These are phyloP conservation scores for Tipula unca DNA, from an alignment of 2,888 invertebrate species.

Conservation along the genomic window DNA sequence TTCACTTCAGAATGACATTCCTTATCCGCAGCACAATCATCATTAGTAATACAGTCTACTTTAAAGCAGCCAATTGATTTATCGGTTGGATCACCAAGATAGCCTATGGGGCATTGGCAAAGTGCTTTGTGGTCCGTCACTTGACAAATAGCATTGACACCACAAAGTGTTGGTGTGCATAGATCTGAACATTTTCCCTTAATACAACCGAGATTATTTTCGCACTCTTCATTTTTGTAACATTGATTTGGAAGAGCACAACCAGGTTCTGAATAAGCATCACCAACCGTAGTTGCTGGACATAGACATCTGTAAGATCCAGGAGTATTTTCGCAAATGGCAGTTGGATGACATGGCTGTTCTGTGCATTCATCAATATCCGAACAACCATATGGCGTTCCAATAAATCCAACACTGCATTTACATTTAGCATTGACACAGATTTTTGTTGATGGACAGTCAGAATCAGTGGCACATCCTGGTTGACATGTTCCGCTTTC, in stretches of 20 bases:
- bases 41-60: slow-evolving; percentile 73
- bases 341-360: slow-evolving; percentile 69
- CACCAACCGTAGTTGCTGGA: slow-evolving; percentile 69
- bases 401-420: slow-evolving; percentile 67
- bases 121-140: slow-evolving; percentile 61
- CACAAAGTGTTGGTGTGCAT: slow-evolving; percentile 63
- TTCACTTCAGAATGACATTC: slow-evolving; percentile 66
- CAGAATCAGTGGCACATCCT: slow-evolving; percentile 73
- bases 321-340: slow-evolving; percentile 67
- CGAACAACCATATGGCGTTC: slow-evolving; percentile 63
- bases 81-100: slow-evolving; percentile 72
- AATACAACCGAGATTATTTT: slow-evolving; percentile 64
- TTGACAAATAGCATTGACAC: slow-evolving; percentile 66
- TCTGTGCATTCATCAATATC: slow-evolving; percentile 79
- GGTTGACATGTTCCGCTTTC: slow-evolving; percentile 68
- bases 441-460: slow-evolving; percentile 70
- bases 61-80: slow-evolving; percentile 73
- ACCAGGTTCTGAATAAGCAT: slow-evolving; percentile 60
- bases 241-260: slow-evolving; percentile 73
- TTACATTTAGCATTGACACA: slow-evolving; percentile 66
- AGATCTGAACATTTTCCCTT: slow-evolving; percentile 74
- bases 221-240: slow-evolving; percentile 62
- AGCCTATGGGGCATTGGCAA: slow-evolving; percentile 72
- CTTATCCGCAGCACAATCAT: slow-evolving; percentile 66
- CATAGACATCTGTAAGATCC: slow-evolving; percentile 77